Evolutionary conservation across 2,888 invertebrate genomes (phyloP), one percentile per base, ranked within the genome.

Genomic region (Biston stratarius): DNA sequence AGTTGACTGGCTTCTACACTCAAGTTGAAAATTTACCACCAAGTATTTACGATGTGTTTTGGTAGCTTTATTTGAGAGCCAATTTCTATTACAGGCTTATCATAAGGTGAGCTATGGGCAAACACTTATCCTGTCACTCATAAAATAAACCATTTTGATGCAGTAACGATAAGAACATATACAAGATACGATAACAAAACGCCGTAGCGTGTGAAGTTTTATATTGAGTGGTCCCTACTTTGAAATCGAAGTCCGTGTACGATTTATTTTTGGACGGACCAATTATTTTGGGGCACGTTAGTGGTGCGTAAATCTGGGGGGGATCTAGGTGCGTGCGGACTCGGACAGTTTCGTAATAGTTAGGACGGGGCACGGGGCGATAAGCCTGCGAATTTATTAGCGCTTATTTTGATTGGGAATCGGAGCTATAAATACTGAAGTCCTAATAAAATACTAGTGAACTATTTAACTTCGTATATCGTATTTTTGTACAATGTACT

Each of bases 201-300:
- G 11, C 8, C 3, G 52, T 38, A 38, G 38, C 33, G 38, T 15
- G 15, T 38, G 33, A 9, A 12, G 15, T 11, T 44, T 33, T 44
- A 47, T 15, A 48, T 36, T 45, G 47, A 58, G 33, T 24, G 40
- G 15, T 47, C 38, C 49, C 45, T 24, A 38, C 24, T 60, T 60
- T 61, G 47, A 61, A 61, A 48, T 67, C 33, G 61, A 40, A 58
- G 56, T 52, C 74, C 78, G 79, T 68, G 78, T 78, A 83, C 89
- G 86, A 91, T 91, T 91, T 92, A 92, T 93, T 90, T 91, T 90
- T 89, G 90, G 90, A 87, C 87, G 85, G 85, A 89, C 91, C 92
- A 92, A 92, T 93, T 92, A 92, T 92, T 93, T 92, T 89, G 85
- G 87, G 90, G 88, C 88, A 87, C 84, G 90, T 86, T 90, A 87